These are phyloP conservation scores for Hyles vespertilio DNA, from an alignment of 1,140 invertebrate species.

Conservation along the genomic window DNA sequence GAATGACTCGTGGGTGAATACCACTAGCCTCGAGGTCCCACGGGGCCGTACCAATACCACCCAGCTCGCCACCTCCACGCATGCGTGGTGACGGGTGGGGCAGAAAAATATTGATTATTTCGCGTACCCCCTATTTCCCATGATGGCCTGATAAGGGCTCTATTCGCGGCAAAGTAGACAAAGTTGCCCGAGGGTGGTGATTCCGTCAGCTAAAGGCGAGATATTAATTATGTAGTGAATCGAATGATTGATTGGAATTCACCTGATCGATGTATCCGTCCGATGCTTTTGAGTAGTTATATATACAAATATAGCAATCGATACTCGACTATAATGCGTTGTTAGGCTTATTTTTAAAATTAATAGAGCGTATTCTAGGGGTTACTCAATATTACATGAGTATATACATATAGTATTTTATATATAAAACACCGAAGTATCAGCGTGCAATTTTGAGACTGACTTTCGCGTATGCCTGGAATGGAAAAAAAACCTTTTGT, in stretches of 20 bases:
- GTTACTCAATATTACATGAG: too few species aligned
- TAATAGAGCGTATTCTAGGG: too few species aligned
- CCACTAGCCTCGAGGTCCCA: slow-evolving; percentile 27
- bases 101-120: slow-evolving; percentile 63
- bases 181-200: slow-evolving; percentile 58
- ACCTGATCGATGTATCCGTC: slow-evolving; percentile 13
- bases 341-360: too few species aligned
- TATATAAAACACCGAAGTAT: too few species aligned
- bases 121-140: slow-evolving; percentile 51
- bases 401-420: too few species aligned
- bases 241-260: slow-evolving; percentile 58
- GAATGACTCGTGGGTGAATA: slow-evolving; percentile 50
- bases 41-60: slow-evolving; percentile 57
- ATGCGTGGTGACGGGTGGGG: slow-evolving; percentile 57
- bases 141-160: slow-evolving; percentile 58
- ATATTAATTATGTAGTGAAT: slow-evolving; percentile 65
- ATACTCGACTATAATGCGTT: too few species aligned
- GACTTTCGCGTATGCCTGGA: too few species aligned
- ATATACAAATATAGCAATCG: too few species aligned
- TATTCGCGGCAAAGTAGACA: slow-evolving; percentile 50
- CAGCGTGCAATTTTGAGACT: too few species aligned
- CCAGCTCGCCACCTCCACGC: slow-evolving; percentile 45
- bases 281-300: too few species aligned
- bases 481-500: too few species aligned
- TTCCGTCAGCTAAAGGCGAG: slow-evolving; percentile 29